Evolutionary conservation across 2,113 vertebrate genomes (phyloP).

Genomic region (Pionites leucogaster): DNA sequence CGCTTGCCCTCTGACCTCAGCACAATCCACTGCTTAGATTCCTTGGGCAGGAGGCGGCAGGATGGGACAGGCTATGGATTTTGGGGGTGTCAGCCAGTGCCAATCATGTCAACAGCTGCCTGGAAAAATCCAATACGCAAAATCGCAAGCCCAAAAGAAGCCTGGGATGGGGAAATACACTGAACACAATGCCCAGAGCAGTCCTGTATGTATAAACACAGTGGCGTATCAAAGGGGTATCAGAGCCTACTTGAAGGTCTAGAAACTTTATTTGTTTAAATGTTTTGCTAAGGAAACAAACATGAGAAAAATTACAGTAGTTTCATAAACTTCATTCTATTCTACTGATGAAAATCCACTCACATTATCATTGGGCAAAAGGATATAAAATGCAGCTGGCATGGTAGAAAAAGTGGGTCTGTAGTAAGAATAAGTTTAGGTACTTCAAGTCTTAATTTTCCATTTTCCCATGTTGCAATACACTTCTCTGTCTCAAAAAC

Average conservation of each 20-base stretch:
- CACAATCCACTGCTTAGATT: fast-evolving
- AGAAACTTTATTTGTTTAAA: neutral
- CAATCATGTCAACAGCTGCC: neutral
- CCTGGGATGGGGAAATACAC: neutral
- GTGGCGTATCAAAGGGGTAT: neutral
- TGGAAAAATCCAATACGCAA: neutral
- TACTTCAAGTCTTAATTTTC: neutral
- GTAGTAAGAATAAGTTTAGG: neutral
- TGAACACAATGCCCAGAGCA: neutral
- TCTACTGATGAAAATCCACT: neutral
- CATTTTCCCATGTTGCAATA: neutral
- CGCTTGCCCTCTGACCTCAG: neutral
- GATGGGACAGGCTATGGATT: too few species aligned
- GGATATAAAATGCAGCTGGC: neutral
- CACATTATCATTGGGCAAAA: neutral
- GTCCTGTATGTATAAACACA: neutral
- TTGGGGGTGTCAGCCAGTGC: neutral
- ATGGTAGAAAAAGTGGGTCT: neutral
- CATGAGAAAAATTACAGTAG: neutral
- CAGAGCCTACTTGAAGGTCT: neutral
- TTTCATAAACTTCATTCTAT: neutral
- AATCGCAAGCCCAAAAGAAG: neutral
- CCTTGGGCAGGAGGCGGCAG: neutral
- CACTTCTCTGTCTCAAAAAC: neutral
- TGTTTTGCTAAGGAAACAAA: neutral